A percentile compares a stretch with the other conserved stretches of the same genome.
These are phyloP conservation scores for Lepus timidus DNA, from an alignment of 2,113 vertebrate species.

Conservation along the genomic window DNA sequence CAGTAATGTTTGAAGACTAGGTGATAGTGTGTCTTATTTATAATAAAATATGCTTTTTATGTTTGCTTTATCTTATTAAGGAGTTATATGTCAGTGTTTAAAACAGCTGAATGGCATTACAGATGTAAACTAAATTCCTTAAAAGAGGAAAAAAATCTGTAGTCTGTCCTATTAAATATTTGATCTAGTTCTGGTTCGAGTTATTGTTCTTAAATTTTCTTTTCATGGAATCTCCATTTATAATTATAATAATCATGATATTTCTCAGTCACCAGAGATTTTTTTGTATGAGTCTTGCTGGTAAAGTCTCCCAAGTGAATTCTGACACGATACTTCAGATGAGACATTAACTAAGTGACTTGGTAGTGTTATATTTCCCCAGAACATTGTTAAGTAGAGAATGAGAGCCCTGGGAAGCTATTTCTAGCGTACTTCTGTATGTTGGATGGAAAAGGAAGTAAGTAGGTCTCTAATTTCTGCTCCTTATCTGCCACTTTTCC, in stretches of 20 bases:
- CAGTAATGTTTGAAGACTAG: no score
- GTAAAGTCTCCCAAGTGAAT: background rate
- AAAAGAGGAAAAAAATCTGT: background rate
- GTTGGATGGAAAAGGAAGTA: background rate
- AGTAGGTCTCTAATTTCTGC: background rate
- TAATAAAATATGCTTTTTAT: no score
- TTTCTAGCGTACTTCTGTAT: background rate
- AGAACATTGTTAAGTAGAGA: background rate
- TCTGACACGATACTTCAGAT: background rate
- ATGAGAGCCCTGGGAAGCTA: background rate
- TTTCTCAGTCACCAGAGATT: conserved; percentile 10
- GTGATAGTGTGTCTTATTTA: no score
- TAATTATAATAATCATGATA: background rate
- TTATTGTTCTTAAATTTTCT: conserved; percentile 30
- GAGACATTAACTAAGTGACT: conserved; percentile 5
- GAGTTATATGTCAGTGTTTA: no score
- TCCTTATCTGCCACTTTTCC: conserved; percentile 35
- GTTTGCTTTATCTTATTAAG: no score
- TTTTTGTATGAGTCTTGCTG: background rate
- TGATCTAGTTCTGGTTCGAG: background rate
- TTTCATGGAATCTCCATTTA: conserved; percentile 41
- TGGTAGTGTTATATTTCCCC: background rate
- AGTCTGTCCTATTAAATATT: background rate
- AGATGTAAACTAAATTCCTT: no score
- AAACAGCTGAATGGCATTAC: no score